Evolutionary conservation across 2,888 invertebrate genomes (phyloP).

Genomic region (Drosophila suboccidentalis): DNA sequence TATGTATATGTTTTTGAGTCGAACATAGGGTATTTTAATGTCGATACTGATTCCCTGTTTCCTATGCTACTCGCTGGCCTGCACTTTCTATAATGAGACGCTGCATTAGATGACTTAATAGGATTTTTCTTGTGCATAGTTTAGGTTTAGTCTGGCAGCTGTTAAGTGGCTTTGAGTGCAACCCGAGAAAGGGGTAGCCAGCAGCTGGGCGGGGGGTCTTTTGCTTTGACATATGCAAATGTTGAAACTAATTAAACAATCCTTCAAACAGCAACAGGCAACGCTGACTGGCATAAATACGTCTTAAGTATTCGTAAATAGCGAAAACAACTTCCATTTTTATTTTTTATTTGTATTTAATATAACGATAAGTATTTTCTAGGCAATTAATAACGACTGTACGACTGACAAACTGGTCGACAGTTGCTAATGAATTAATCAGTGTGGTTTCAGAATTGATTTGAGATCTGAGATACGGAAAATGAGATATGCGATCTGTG

Average conservation of each 20-base stretch:
- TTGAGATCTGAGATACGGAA: slow-evolving; percentile 15
- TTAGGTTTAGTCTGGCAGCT: slow-evolving; percentile 29
- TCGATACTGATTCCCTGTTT: not conserved
- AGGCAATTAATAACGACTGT: slow-evolving; percentile 67
- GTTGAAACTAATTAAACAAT: slow-evolving; percentile 66
- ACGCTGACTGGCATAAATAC: slow-evolving; percentile 54
- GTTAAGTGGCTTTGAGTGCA: slow-evolving; percentile 23
- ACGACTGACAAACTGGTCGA: slow-evolving; percentile 70
- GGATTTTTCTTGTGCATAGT: slow-evolving; percentile 35
- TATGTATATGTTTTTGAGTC: no score
- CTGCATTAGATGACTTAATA: slow-evolving; percentile 63
- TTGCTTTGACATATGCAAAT: slow-evolving; percentile 75
- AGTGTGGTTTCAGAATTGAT: slow-evolving; percentile 32
- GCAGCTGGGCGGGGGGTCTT: slow-evolving; percentile 26
- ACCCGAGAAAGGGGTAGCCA: slow-evolving; percentile 3
- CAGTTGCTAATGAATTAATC: slow-evolving; percentile 75
- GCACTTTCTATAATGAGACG: slow-evolving; percentile 33
- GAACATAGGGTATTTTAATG: slow-evolving; percentile 17
- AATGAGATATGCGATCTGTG: slow-evolving; percentile 33
- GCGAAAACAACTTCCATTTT: slow-evolving; percentile 38
- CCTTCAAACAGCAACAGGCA: slow-evolving; percentile 37
- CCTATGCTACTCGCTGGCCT: slow-evolving; percentile 16
- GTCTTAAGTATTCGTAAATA: slow-evolving; percentile 48
- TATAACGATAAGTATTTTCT: slow-evolving; percentile 48
- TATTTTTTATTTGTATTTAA: slow-evolving; percentile 4